Evolutionary conservation across 2,113 vertebrate genomes (phyloP).

Genomic region (Natator depressus): DNA sequence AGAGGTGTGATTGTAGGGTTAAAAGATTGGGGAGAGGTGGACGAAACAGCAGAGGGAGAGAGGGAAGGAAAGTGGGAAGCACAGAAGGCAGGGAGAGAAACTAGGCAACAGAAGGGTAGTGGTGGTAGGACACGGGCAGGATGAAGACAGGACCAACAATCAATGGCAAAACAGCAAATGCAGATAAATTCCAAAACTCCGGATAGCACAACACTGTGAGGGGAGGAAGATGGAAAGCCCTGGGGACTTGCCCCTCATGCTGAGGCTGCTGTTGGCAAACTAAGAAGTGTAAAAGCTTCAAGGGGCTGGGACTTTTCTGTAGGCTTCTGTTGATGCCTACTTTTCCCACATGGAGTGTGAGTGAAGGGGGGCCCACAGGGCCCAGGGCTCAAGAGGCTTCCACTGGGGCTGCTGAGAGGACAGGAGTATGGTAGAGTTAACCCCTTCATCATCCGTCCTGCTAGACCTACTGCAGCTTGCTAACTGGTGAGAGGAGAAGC

Average conservation of each 20-base stretch:
- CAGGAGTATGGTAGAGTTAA: not conserved
- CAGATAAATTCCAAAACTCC: not conserved
- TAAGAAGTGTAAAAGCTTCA: not conserved
- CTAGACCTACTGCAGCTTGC: not conserved
- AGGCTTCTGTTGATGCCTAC: not conserved
- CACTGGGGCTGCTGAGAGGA: not conserved
- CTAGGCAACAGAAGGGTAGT: not conserved
- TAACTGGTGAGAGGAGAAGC: not conserved
- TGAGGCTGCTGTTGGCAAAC: not conserved
- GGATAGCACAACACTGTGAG: not conserved
- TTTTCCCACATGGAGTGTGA: not conserved
- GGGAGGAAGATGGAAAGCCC: not conserved
- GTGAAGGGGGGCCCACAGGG: not conserved
- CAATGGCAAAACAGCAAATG: not conserved
- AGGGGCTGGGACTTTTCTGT: not conserved
- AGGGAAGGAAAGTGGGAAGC: conserved; percentile 32
- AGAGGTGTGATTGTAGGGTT: not conserved
- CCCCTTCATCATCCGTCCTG: not conserved
- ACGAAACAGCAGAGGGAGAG: not conserved
- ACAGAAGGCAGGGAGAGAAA: conserved; percentile 15
- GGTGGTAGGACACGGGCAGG: not conserved
- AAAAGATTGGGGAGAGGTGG: conserved; percentile 3
- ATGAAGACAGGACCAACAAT: not conserved
- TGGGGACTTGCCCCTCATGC: not conserved
- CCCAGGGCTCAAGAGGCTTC: not conserved